Conservation (phyloP, 1,140 invertebrate species). For the Asobara japonica region DNA sequence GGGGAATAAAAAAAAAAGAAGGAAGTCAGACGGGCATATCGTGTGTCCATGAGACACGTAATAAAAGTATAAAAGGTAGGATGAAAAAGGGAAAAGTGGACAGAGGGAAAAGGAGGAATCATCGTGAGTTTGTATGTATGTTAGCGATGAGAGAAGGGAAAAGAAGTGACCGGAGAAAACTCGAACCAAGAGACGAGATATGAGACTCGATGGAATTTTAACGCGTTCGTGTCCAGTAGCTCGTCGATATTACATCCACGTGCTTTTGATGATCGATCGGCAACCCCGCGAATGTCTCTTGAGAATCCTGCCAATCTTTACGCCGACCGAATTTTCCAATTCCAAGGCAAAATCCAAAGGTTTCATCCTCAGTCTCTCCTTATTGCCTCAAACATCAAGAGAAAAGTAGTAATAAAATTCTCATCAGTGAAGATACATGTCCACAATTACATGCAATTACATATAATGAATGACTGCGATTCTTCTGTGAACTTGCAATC, state of each 20-base stretch:
- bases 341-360: constrained; percentile 24
- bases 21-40: not conserved
- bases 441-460: too few relatives aligned
- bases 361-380: constrained; percentile 8
- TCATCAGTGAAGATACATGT: not conserved
- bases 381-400: not conserved
- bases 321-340: constrained; percentile 38
- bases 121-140: constrained; percentile 6
- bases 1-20: not conserved
- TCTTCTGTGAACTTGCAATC: too few relatives aligned
- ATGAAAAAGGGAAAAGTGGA: not conserved
- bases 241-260: constrained; percentile 37
- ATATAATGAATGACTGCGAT: too few relatives aligned
- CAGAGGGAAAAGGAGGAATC: not conserved
- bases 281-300: constrained; percentile 17
- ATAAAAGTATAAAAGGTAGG: constrained; percentile 31
- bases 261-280: constrained; percentile 39
- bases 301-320: constrained; percentile 36
- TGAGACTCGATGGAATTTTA: constrained; percentile 37
- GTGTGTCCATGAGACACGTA: constrained; percentile 23
- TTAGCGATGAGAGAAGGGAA: not conserved
- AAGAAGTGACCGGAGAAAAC: constrained; percentile 27
- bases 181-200: constrained; percentile 18
- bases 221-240: constrained; percentile 26
- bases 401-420: not conserved